Percentiles rank a stretch among this genome's conserved stretches.
Evolutionary conservation across 2,888 invertebrate genomes (phyloP).

Genomic region (Epiblema foenella): DNA sequence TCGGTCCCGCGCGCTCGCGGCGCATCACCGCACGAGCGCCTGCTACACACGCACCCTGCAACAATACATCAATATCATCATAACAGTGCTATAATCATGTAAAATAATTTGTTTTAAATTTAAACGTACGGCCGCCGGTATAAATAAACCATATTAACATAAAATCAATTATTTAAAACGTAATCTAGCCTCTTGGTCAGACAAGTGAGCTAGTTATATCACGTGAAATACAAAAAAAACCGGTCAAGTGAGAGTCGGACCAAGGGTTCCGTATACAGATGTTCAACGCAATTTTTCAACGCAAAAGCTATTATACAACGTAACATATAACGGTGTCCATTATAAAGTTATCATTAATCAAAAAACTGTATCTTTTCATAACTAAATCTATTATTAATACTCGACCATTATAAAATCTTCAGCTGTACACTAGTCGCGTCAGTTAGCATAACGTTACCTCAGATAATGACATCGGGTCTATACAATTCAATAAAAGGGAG

Average conservation of each 20-base stretch:
- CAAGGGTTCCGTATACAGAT: background rate
- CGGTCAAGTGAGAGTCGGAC: too few species aligned
- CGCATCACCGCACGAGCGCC: slow-evolving; percentile 79
- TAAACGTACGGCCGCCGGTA: too few species aligned
- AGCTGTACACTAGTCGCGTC: slow-evolving; percentile 1
- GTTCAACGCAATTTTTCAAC: background rate
- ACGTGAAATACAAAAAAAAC: too few species aligned
- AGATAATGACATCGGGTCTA: slow-evolving; percentile 5
- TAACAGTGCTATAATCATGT: too few species aligned
- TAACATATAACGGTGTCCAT: slow-evolving; percentile 12
- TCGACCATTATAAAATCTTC: background rate
- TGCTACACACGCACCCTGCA: slow-evolving; percentile 67
- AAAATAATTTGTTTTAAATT: too few species aligned
- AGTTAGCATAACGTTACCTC: slow-evolving; percentile 22
- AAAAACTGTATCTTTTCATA: slow-evolving; percentile 6
- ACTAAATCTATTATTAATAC: slow-evolving; percentile 11
- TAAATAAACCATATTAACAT: too few species aligned
- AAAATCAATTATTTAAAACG: too few species aligned
- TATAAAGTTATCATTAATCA: slow-evolving; percentile 22
- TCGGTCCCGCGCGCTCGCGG: slow-evolving; percentile 80
- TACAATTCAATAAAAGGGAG: slow-evolving; percentile 17
- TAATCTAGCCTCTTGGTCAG: too few species aligned
- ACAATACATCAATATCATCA: slow-evolving; percentile 35
- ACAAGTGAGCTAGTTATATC: too few species aligned
- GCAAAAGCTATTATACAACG: background rate